A percentile compares a stretch with the other conserved stretches of the same genome.
Evolutionary conservation across 2,888 invertebrate genomes (phyloP).

Genomic region (Molorchus minor): DNA sequence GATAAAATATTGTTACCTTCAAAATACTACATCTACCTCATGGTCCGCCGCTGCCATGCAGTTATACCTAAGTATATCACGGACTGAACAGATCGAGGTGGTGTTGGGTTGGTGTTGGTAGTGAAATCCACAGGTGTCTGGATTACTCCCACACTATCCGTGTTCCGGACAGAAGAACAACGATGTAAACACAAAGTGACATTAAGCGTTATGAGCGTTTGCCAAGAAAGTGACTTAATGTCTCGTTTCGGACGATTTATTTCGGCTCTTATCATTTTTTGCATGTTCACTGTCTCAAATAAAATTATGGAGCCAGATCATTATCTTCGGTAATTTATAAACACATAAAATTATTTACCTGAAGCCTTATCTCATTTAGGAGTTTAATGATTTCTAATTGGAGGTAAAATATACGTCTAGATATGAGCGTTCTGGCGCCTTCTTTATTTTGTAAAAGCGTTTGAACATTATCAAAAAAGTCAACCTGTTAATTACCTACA

Average conservation of each 20-base stretch:
- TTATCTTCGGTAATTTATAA: slow-evolving; percentile 38
- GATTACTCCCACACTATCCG: slow-evolving; percentile 45
- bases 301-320: slow-evolving; percentile 40
- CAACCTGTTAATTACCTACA: not conserved
- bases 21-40: too few relatives aligned
- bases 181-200: slow-evolving; percentile 54
- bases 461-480: not conserved
- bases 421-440: not conserved
- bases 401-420: not conserved
- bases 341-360: slow-evolving; percentile 21
- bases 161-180: slow-evolving; percentile 50
- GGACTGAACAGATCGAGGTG: not conserved
- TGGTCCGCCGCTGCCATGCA: not conserved
- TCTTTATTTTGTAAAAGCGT: not conserved
- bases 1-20: too few relatives aligned
- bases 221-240: slow-evolving; percentile 50
- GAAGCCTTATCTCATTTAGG: slow-evolving; percentile 8
- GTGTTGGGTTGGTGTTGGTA: slow-evolving; percentile 37
- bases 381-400: slow-evolving; percentile 3
- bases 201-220: slow-evolving; percentile 51
- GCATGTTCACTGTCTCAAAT: slow-evolving; percentile 36
- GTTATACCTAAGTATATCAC: not conserved
- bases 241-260: slow-evolving; percentile 48
- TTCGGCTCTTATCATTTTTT: slow-evolving; percentile 46
- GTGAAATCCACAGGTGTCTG: slow-evolving; percentile 53